These are phyloP conservation scores for Procambarus virginalis DNA, from an alignment of 1,140 invertebrate genomes.

Conservation along the genomic window DNA sequence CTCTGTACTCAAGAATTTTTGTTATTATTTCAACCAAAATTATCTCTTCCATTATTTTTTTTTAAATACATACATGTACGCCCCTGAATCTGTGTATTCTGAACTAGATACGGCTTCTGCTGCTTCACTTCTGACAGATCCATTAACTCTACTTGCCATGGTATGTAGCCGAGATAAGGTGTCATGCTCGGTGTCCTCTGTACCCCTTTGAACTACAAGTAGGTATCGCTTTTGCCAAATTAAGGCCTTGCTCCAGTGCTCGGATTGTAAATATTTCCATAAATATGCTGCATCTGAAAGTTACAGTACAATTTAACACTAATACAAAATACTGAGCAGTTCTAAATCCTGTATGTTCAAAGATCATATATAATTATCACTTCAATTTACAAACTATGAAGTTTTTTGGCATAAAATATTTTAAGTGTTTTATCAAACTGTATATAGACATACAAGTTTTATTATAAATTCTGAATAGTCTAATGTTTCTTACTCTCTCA, in stretches of 20 bases:
- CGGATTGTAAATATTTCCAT: conserved; percentile 27
- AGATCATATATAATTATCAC: no score
- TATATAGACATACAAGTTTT: background rate
- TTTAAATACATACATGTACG: background rate
- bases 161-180: conserved; percentile 20
- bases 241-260: conserved; percentile 32
- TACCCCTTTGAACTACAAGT: conserved; percentile 32
- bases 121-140: background rate
- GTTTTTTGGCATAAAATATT: no score
- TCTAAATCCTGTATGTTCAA: no score
- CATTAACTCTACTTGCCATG: conserved; percentile 8
- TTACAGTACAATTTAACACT: background rate
- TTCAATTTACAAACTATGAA: no score
- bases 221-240: conserved; percentile 46
- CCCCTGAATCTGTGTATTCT: conserved; percentile 21
- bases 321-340: no score
- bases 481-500: conserved; percentile 12
- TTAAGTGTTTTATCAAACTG: background rate
- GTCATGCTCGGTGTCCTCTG: conserved; percentile 15
- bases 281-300: conserved; percentile 33
- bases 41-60: background rate
- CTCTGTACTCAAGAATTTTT: no score
- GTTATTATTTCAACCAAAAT: no score
- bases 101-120: background rate
- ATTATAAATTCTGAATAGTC: background rate